Percentiles rank a stretch among this genome's conserved stretches.
These are phyloP conservation scores for Danaus plexippus DNA, from an alignment of 1,140 invertebrate genomes.

Conservation along the genomic window DNA sequence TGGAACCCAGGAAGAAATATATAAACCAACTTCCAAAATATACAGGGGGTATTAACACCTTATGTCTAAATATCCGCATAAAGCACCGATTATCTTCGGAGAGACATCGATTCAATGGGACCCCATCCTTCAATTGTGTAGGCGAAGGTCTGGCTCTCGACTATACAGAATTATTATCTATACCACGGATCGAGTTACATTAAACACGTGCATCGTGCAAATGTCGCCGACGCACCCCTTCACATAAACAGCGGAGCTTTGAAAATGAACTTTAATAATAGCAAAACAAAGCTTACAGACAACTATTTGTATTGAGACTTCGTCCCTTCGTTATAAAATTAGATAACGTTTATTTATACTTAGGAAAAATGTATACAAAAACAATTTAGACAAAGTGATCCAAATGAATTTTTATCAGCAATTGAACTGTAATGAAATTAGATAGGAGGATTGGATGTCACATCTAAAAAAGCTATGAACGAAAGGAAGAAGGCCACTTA, in stretches of 20 bases:
- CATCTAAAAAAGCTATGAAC: slow-evolving; percentile 20
- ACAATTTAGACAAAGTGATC: no score
- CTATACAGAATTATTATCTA: slow-evolving; percentile 35
- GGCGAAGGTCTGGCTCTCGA: slow-evolving; percentile 16
- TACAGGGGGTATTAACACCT: slow-evolving; percentile 12
- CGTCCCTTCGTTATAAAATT: background rate
- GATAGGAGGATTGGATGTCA: no score
- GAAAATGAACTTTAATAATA: no score
- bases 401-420: no score
- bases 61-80: slow-evolving; percentile 17
- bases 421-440: no score
- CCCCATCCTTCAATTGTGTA: slow-evolving; percentile 23
- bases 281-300: no score
- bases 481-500: slow-evolving; percentile 47
- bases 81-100: slow-evolving; percentile 18
- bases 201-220: slow-evolving; percentile 31
- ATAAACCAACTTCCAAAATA: no score
- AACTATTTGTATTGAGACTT: no score
- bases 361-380: no score
- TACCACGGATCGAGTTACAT: slow-evolving; percentile 27
- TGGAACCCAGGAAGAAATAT: no score
- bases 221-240: slow-evolving; percentile 21
- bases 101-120: slow-evolving; percentile 23
- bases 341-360: no score
- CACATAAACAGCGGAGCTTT: no score